A percentile compares a stretch with the other conserved stretches of the same genome.
Evolutionary conservation across 2,888 invertebrate genomes (phyloP).

Genomic region (Leptinotarsa haldemani): DNA sequence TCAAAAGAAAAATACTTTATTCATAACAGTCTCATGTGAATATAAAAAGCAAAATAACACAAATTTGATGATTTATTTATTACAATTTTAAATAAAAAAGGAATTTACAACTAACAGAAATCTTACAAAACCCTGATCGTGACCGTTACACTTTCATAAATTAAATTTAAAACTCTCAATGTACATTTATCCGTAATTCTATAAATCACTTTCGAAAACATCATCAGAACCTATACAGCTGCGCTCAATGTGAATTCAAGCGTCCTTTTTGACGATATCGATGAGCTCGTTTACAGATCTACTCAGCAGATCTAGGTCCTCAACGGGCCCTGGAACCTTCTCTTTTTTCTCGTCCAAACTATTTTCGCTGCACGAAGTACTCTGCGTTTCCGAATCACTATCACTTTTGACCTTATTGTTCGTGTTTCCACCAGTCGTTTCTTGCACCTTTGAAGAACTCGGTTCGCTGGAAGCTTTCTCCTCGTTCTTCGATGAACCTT

Average conservation of each 20-base stretch:
- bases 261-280: constrained; percentile 62
- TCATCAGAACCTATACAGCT: constrained; percentile 18
- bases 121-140: constrained; percentile 44
- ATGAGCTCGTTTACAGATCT: constrained; percentile 63
- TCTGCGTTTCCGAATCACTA: constrained; percentile 60
- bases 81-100: constrained; percentile 33
- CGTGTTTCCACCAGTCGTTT: constrained; percentile 35
- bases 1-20: constrained; percentile 26
- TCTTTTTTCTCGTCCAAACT: constrained; percentile 53
- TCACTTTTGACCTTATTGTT: constrained; percentile 50
- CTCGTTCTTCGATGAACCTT: constrained; percentile 39
- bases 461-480: constrained; percentile 48
- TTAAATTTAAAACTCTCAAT: constrained; percentile 41
- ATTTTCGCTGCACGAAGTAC: constrained; percentile 57
- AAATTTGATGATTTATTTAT: constrained; percentile 19
- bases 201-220: constrained; percentile 21
- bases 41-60: constrained; percentile 21
- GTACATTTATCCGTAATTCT: constrained; percentile 21
- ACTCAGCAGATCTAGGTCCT: constrained; percentile 61
- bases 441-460: constrained; percentile 57
- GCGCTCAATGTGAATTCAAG: constrained; percentile 50
- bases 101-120: constrained; percentile 44
- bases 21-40: constrained; percentile 23
- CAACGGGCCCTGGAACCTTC: constrained; percentile 54
- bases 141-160: constrained; percentile 38